Conservation (phyloP, 2,888 invertebrate genomes). For the Callyntrura guangdongensis region DNA sequence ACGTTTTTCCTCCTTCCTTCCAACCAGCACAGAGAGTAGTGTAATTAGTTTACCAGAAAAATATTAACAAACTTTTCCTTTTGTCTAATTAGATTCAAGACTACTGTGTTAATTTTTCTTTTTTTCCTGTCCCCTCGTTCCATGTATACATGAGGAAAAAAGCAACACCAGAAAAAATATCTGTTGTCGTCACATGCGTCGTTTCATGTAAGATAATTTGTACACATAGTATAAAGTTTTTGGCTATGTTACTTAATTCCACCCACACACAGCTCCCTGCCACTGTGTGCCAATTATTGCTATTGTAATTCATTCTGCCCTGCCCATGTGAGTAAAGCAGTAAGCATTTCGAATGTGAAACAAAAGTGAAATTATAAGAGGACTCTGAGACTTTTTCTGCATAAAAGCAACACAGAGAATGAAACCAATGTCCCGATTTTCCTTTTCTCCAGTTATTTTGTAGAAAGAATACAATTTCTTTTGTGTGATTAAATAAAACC, state of each 20-base stretch:
- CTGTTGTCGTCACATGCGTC: background rate
- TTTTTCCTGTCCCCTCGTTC: background rate
- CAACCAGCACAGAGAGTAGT: background rate
- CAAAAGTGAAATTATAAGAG: slow-evolving; percentile 32
- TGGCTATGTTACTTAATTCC: no score
- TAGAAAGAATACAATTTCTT: background rate
- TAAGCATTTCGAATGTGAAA: background rate
- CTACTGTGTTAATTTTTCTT: background rate
- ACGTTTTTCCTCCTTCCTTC: background rate
- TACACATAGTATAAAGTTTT: no score
- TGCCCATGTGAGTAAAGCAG: no score
- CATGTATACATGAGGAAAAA: background rate
- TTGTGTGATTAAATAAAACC: slow-evolving; percentile 60
- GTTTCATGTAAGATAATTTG: no score
- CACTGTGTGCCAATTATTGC: no score
- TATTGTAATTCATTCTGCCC: no score
- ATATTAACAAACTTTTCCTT: slow-evolving; percentile 74
- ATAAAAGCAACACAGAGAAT: background rate
- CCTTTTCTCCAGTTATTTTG: background rate
- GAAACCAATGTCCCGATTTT: background rate
- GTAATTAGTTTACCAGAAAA: slow-evolving; percentile 73
- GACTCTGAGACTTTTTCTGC: slow-evolving; percentile 23
- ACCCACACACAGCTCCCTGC: no score
- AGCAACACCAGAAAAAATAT: background rate
- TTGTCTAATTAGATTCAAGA: slow-evolving; percentile 63